These are phyloP conservation scores for Gonocerus acuteangulatus DNA, from an alignment of 2,888 invertebrate species.

Conservation along the genomic window DNA sequence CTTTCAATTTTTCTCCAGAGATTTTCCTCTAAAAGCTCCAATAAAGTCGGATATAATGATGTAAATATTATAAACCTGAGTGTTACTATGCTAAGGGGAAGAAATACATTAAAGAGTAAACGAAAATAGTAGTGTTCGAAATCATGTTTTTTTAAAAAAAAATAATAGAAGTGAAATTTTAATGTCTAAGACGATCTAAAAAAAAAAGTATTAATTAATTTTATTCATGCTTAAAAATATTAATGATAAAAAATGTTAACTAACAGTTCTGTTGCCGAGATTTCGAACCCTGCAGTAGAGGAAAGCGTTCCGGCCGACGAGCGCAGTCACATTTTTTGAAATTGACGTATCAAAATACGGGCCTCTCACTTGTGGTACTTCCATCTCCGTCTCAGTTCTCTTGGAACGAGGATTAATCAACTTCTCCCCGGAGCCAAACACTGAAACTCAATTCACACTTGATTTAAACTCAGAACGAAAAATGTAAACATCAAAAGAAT, in stretches of 20 bases:
- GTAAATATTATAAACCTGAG: too few relatives aligned
- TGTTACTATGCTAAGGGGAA: too few relatives aligned
- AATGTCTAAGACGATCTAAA: too few relatives aligned
- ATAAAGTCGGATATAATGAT: too few relatives aligned
- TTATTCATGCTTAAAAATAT: neutral
- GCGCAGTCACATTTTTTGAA: conserved; percentile 66
- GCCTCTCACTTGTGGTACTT: conserved; percentile 46
- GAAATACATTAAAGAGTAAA: too few relatives aligned
- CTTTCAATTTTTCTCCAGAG: too few relatives aligned
- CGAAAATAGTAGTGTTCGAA: too few relatives aligned
- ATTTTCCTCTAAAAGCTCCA: too few relatives aligned
- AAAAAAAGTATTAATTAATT: too few relatives aligned
- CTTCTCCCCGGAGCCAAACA: conserved; percentile 4
- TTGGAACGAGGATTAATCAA: neutral
- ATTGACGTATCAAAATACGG: conserved; percentile 64
- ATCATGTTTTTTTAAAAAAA: too few relatives aligned
- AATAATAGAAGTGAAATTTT: too few relatives aligned
- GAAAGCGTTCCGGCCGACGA: conserved; percentile 68
- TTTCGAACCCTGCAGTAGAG: conserved; percentile 68
- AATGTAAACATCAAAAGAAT: neutral
- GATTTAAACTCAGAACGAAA: too few relatives aligned
- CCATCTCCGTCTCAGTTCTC: conserved; percentile 20
- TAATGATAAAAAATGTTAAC: conserved; percentile 40
- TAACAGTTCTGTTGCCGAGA: conserved; percentile 68
- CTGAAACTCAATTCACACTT: conserved; percentile 11